Evolutionary conservation across 2,797 vertebrate genomes (phyloP).

Genomic region (Microcaecilia unicolor): DNA sequence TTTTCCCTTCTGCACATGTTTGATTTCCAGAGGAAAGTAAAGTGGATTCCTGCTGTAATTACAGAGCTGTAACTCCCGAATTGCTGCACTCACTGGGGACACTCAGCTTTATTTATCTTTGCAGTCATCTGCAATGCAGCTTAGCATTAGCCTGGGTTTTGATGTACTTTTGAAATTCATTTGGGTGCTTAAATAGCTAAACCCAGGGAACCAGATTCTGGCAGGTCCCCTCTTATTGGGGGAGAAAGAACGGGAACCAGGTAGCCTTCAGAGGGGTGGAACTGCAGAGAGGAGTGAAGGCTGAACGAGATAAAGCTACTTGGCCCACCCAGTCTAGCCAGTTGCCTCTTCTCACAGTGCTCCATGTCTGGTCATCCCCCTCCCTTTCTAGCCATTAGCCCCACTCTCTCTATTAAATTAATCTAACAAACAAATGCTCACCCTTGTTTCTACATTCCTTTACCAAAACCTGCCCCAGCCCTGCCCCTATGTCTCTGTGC

Average conservation of each 20-base stretch:
- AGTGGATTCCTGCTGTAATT: constrained; percentile 12
- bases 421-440: no score
- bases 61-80: constrained; percentile 35
- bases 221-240: not conserved
- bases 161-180: constrained; percentile 6
- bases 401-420: no score
- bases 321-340: not conserved
- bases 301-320: not conserved
- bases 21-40: constrained; percentile 2
- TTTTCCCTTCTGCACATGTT: no score
- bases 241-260: not conserved
- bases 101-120: constrained; percentile 39
- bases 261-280: not conserved
- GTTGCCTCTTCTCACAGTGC: not conserved
- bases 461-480: no score
- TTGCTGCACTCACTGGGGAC: constrained; percentile 28
- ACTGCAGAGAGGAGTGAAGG: no score
- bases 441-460: no score
- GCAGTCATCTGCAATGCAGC: constrained; percentile 54
- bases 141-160: constrained; percentile 24
- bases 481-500: no score
- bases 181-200: not conserved
- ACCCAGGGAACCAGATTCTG: not conserved
- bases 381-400: no score
- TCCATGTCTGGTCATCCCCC: no score